A percentile compares a stretch with the other conserved stretches of the same genome.
phyloP scores from a whole-genome alignment of 1,140 invertebrate species.

The Venturia canescens region DNA sequence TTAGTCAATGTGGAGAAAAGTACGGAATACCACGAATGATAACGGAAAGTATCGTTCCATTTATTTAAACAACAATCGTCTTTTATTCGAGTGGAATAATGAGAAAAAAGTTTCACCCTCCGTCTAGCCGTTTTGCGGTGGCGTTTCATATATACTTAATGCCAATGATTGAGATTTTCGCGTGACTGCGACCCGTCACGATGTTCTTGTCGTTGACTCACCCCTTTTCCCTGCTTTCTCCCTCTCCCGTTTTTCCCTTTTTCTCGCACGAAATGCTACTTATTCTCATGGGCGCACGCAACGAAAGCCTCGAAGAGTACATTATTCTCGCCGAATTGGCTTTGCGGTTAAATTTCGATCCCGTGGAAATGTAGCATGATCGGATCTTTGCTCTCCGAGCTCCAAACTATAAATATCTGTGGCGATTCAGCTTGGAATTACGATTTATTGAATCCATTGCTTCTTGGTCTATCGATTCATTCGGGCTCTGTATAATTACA shows the following conservation, averaged over 20 bases:
- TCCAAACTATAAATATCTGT: too few relatives aligned
- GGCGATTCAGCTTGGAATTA: too few relatives aligned
- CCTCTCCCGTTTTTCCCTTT: slow-evolving; percentile 28
- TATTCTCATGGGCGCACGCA: slow-evolving; percentile 35
- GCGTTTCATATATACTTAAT: slow-evolving; percentile 29
- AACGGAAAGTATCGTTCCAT: slow-evolving; percentile 19
- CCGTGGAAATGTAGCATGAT: neutral
- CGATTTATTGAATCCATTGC: too few relatives aligned
- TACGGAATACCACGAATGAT: neutral
- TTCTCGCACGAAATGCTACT: slow-evolving; percentile 27
- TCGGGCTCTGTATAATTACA: too few relatives aligned
- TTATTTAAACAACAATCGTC: neutral
- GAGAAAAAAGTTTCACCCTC: slow-evolving; percentile 4
- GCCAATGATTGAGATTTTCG: slow-evolving; percentile 38
- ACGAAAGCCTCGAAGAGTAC: slow-evolving; percentile 18
- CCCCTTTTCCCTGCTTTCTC: slow-evolving; percentile 34
- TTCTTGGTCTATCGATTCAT: too few relatives aligned
- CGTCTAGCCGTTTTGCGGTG: neutral
- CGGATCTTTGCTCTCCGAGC: neutral
- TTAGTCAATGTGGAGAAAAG: neutral
- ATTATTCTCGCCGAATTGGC: slow-evolving; percentile 9
- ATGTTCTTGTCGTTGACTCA: slow-evolving; percentile 42
- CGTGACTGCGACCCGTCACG: slow-evolving; percentile 41
- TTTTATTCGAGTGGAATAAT: slow-evolving; percentile 9
- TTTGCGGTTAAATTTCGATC: slow-evolving; percentile 23